phyloP scores from a whole-genome alignment of 1,140 invertebrate species.

The Pseudomyrmex cubaensis region DNA sequence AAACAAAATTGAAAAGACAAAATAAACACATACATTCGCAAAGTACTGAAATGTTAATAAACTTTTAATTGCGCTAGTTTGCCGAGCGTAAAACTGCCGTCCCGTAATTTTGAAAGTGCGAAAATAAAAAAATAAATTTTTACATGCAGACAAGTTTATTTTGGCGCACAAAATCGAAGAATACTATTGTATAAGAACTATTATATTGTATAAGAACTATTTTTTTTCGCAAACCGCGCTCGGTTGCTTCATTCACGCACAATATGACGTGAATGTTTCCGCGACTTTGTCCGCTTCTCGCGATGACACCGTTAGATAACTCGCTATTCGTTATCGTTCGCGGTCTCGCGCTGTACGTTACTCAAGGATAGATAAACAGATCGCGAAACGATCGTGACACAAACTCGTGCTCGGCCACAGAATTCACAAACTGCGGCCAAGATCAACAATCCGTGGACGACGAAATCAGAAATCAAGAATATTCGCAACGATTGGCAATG shows the following conservation, averaged over 20 bases:
- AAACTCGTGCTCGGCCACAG: neutral
- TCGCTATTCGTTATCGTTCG: constrained; percentile 33
- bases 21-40: neutral
- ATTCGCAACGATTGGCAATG: constrained; percentile 16
- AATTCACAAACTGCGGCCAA: constrained; percentile 41
- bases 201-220: neutral
- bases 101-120: neutral
- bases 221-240: neutral
- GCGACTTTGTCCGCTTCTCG: constrained; percentile 3
- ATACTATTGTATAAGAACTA: neutral
- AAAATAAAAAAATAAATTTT: neutral
- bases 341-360: neutral
- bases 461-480: constrained; percentile 42
- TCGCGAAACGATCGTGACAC: constrained; percentile 30
- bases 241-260: neutral
- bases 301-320: constrained; percentile 50
- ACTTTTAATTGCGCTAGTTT: constrained; percentile 14
- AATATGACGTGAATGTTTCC: neutral
- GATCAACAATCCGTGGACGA: constrained; percentile 31
- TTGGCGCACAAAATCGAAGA: neutral
- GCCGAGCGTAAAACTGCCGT: neutral
- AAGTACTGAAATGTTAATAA: constrained; percentile 24
- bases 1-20: no score
- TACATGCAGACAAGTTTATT: neutral
- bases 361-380: constrained; percentile 42